phyloP scores from a whole-genome alignment of 2,797 vertebrate genomes.

The Ctenochaetus hawaiiensis region DNA sequence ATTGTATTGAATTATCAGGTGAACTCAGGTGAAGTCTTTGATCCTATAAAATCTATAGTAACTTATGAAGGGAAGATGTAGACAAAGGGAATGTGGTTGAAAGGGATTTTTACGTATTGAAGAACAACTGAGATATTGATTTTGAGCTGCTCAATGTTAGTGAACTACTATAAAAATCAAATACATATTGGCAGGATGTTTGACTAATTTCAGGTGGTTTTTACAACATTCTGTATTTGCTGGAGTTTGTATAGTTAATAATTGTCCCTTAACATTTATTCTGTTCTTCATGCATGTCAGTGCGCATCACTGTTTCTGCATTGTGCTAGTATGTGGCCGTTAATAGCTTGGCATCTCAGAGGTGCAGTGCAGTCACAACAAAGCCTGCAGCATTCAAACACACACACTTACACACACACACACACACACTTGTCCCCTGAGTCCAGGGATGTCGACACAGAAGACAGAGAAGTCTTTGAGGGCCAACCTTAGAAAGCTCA shows the following conservation, averaged over 20 bases:
- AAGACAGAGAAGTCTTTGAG: conserved; percentile 73
- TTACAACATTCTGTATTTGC: background rate
- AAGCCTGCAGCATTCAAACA: conserved; percentile 58
- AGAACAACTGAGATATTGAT: conserved; percentile 44
- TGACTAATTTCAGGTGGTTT: background rate
- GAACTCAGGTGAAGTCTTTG: conserved; percentile 51
- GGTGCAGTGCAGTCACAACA: conserved; percentile 59
- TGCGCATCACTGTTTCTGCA: conserved; percentile 16
- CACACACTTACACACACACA: conserved; percentile 49
- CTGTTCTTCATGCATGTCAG: background rate
- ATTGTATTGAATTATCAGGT: conserved; percentile 4
- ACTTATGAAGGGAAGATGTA: conserved; percentile 39
- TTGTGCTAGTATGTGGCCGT: conserved; percentile 11
- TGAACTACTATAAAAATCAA: conserved; percentile 18
- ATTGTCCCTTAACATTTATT: background rate
- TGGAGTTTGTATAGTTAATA: background rate
- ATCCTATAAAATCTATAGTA: conserved; percentile 41
- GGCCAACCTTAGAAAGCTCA: conserved; percentile 61
- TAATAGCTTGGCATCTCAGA: conserved; percentile 47
- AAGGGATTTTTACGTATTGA: conserved; percentile 48
- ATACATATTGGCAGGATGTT: background rate
- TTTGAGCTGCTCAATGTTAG: conserved; percentile 18
- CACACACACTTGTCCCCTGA: conserved; percentile 61
- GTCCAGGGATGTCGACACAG: conserved; percentile 58
- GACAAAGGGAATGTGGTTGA: conserved; percentile 35